phyloP scores from a whole-genome alignment of 92 coral and sea anemone species.

The Parazoanthus atlanticus region DNA sequence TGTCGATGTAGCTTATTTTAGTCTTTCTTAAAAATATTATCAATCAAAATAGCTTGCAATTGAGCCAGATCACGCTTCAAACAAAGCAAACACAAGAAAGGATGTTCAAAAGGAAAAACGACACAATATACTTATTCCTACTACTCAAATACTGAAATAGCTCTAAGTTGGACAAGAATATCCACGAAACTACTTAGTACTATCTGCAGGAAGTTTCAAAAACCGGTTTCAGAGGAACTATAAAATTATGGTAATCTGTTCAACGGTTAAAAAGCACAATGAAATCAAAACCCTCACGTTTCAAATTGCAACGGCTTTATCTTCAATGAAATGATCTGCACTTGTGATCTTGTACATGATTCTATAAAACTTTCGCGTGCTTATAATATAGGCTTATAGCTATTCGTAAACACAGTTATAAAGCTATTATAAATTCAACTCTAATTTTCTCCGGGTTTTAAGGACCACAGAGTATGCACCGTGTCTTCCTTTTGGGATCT shows the following conservation, averaged over 20 bases:
- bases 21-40: too few species aligned
- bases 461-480: neutral
- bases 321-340: neutral
- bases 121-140: neutral
- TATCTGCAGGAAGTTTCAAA: too few species aligned
- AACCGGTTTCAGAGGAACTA: too few species aligned
- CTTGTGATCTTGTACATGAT: neutral
- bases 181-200: neutral
- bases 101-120: neutral
- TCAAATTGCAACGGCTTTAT: neutral
- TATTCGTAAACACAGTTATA: too few species aligned
- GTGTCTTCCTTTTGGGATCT: neutral
- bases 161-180: neutral
- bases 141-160: too few species aligned
- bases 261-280: neutral
- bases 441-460: too few species aligned
- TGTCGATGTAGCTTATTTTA: too few species aligned
- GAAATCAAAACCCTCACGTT: too few species aligned
- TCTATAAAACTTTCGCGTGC: neutral
- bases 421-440: too few species aligned
- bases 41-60: too few species aligned
- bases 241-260: too few species aligned
- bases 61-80: neutral
- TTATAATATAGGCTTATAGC: too few species aligned
- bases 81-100: neutral